Conservation (phyloP, 1,140 invertebrate genomes). For the Argopecten irradians region DNA sequence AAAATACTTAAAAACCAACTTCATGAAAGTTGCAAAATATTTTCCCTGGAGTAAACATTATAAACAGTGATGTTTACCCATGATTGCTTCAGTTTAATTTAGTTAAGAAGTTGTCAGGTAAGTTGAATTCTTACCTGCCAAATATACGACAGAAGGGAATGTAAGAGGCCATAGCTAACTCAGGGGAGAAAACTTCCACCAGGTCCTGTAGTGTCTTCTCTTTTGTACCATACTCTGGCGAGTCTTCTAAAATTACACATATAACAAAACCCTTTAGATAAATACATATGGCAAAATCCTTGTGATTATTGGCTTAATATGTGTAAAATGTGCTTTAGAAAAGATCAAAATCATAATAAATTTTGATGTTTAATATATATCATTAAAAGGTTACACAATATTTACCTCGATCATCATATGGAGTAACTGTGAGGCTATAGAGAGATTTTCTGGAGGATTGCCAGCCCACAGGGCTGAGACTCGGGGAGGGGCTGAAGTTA, state of each 20-base stretch:
- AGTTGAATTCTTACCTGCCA: slow-evolving; percentile 80
- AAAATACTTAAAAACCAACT: no score
- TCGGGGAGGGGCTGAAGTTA: slow-evolving; percentile 34
- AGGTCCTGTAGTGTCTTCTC: slow-evolving; percentile 84
- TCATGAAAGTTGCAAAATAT: no score
- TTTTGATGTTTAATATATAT: background rate
- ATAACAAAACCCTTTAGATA: background rate
- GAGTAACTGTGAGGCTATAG: slow-evolving; percentile 52
- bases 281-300: no score
- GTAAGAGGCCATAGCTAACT: slow-evolving; percentile 90
- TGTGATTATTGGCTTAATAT: no score
- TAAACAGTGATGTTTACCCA: no score
- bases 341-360: background rate
- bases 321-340: background rate
- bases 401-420: slow-evolving; percentile 64
- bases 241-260: slow-evolving; percentile 50
- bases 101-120: no score
- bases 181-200: slow-evolving; percentile 86
- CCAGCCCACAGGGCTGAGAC: background rate
- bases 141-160: slow-evolving; percentile 87
- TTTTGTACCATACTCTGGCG: slow-evolving; percentile 38
- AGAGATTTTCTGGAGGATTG: slow-evolving; percentile 47
- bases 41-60: no score
- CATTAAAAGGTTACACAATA: background rate
- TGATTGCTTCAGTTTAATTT: no score